These are phyloP conservation scores for Eidolon dupreanum DNA, from an alignment of 2,797 vertebrate genomes.

Conservation along the genomic window DNA sequence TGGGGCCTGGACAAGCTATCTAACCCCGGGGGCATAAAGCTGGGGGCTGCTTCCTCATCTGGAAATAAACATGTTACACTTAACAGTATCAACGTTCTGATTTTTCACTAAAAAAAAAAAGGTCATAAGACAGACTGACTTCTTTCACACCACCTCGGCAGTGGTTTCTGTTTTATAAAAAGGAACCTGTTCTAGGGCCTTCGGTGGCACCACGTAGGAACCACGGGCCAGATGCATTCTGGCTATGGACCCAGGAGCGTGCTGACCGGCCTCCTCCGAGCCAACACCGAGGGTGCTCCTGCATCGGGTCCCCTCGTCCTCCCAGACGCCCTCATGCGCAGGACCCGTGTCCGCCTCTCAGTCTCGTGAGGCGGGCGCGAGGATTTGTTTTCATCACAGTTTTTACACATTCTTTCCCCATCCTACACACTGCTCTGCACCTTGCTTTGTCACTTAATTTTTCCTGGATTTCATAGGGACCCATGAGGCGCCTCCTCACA, in stretches of 20 bases:
- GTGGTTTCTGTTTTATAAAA: neutral
- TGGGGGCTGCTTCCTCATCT: neutral
- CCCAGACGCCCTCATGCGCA: accelerated
- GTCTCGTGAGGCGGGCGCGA: too few relatives aligned
- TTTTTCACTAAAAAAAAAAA: neutral
- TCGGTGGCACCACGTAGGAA: accelerated
- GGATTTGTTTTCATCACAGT: neutral
- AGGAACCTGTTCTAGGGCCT: neutral
- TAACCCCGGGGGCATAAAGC: neutral
- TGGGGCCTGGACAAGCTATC: neutral
- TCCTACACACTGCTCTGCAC: neutral
- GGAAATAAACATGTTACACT: neutral
- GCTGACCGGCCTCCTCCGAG: too few relatives aligned
- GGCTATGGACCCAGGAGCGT: accelerated
- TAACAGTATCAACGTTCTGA: neutral
- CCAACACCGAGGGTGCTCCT: accelerated
- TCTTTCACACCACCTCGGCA: neutral
- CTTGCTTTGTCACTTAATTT: neutral
- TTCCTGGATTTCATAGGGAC: neutral
- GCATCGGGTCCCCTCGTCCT: accelerated
- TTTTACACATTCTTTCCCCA: accelerated
- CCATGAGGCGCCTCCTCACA: neutral
- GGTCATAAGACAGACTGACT: neutral
- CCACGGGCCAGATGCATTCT: accelerated
- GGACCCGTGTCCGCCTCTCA: accelerated